Evolutionary conservation across 2,113 vertebrate genomes (phyloP), one percentile per base, ranked within the genome.

Genomic region (Leptosomus discolor): DNA sequence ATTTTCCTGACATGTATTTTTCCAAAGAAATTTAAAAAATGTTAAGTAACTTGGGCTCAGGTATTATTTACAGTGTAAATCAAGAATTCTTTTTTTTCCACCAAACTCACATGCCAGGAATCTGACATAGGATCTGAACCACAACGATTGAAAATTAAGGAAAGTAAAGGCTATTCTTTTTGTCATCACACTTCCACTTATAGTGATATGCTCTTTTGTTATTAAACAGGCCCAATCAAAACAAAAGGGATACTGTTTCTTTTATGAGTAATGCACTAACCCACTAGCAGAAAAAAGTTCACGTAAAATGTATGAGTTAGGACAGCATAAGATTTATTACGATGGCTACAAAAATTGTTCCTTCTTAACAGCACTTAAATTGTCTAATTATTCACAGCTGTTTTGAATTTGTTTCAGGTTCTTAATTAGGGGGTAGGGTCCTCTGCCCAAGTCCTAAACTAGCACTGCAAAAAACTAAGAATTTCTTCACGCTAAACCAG

Each of bases 291-390:
- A 92, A 90, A 98, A 98, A 98, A 98, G 98, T 98, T 98, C 99
- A 98, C 93, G 74, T 98, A 98, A 98, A 98, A 98, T 57, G 74
- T 98, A 99, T 98, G 95, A 97, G 96, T 98, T 98, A 77, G 51
- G 99, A 99, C 99, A 99, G 99, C 99, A 68, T 97, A 99, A 99
- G 99, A 99, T 99, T 99, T 99, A 99, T 99, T 98, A 98, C 98
- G 90, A 99, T 98, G 98, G 98, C 98, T 98, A 95, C 97, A 98
- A 98, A 99, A 99, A 99, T 99, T 99, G 99, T 99, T 99, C 99
- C 99, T 98, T 98, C 98, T 99, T 98, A 98, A 98, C 98, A 98
- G 98, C 98, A 98, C 98, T 99, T 99, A 99, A 99, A 99, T 98
- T 99, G 99, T 99, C 98, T 99, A 99, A 99, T 99, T 99, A 99